Percentiles rank a stretch among this genome's conserved stretches.
These are phyloP conservation scores for Pyrocoelia pectoralis DNA, from an alignment of 2,888 invertebrate genomes.

Conservation along the genomic window DNA sequence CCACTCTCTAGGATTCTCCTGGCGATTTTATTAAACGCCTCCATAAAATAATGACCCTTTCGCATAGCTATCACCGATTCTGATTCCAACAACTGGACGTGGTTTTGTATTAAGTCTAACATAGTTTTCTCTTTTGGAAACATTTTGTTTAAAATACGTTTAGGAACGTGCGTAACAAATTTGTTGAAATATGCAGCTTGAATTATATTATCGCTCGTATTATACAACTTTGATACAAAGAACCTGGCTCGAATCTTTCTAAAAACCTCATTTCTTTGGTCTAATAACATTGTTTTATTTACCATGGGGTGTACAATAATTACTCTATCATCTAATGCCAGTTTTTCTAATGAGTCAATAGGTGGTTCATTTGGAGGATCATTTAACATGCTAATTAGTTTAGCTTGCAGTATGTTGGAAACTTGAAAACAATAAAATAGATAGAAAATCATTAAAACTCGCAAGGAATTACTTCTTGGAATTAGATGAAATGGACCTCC, in stretches of 20 bases:
- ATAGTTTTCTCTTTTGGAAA: conserved; percentile 7
- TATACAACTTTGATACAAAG: neutral
- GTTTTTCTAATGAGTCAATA: conserved; percentile 6
- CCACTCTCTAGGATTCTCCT: conserved; percentile 9
- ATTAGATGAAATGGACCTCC: neutral
- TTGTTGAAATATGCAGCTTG: conserved; percentile 2
- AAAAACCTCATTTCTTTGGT: neutral
- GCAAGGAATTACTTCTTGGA: neutral
- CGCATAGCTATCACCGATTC: conserved; percentile 6
- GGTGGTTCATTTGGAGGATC: neutral
- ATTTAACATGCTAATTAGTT: conserved; percentile 6
- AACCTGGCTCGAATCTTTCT: neutral
- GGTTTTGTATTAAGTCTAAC: neutral
- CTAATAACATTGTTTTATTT: neutral
- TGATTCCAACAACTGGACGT: neutral
- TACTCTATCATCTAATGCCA: neutral
- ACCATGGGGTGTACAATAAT: neutral
- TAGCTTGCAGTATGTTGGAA: conserved; percentile 10
- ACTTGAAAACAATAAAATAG: conserved; percentile 8
- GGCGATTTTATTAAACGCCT: conserved; percentile 2
- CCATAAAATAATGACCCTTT: conserved; percentile 19
- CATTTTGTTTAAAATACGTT: neutral
- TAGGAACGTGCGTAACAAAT: neutral
- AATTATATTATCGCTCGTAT: conserved; percentile 4
- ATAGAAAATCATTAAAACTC: conserved; percentile 7